A percentile compares a stretch with the other conserved stretches of the same genome.
Conservation (phyloP, 2,797 vertebrate species). For the Gobionotothen gibberifrons region DNA sequence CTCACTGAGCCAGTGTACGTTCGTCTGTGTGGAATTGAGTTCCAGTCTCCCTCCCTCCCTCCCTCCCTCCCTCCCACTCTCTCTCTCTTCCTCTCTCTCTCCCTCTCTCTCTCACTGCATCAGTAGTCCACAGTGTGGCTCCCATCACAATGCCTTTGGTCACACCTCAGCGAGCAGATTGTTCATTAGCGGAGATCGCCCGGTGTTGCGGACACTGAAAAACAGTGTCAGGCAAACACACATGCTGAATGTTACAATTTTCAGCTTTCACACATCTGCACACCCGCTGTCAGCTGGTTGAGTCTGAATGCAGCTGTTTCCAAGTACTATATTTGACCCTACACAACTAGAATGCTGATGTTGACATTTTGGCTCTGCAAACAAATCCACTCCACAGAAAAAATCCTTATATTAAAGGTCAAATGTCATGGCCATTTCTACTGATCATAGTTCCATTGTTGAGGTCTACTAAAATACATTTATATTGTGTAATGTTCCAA, state of each 20-base stretch:
- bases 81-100: conserved; percentile 27
- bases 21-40: conserved; percentile 67
- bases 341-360: conserved; percentile 7
- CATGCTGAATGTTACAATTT: conserved; percentile 28
- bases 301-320: conserved; percentile 19
- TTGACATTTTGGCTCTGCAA: conserved; percentile 5
- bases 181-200: conserved; percentile 74
- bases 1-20: conserved; percentile 62
- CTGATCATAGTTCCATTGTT: too few relatives aligned
- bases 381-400: background rate
- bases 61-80: conserved; percentile 31
- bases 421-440: too few relatives aligned
- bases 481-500: too few relatives aligned
- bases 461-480: too few relatives aligned
- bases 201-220: conserved; percentile 44
- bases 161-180: conserved; percentile 83
- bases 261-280: conserved; percentile 8
- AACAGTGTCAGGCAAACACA: conserved; percentile 47
- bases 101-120: conserved; percentile 73
- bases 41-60: conserved; percentile 60
- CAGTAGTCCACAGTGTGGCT: conserved; percentile 70
- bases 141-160: conserved; percentile 77
- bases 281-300: background rate
- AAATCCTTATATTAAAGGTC: background rate
- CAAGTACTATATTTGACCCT: conserved; percentile 9